Evolutionary conservation across 1,140 invertebrate species (phyloP).

Genomic region (Halyomorpha halys): DNA sequence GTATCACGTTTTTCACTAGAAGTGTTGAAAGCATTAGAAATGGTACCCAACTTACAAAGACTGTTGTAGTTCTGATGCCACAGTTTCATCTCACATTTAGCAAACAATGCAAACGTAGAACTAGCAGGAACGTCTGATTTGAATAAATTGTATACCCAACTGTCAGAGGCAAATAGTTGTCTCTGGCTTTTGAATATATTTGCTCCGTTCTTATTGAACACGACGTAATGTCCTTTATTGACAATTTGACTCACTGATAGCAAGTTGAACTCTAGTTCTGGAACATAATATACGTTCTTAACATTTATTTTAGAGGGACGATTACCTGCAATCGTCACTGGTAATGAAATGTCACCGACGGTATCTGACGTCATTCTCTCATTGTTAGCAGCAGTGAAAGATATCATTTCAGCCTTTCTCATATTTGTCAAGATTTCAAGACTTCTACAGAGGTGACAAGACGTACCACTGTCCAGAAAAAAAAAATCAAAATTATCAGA

Average conservation of each 20-base stretch:
- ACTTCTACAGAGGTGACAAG: background rate
- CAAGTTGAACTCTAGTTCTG: background rate
- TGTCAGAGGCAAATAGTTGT: no score
- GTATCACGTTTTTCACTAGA: no score
- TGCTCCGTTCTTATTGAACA: background rate
- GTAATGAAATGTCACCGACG: background rate
- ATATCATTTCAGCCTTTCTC: background rate
- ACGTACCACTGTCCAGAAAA: background rate
- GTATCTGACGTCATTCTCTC: background rate
- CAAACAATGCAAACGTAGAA: no score
- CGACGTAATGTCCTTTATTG: background rate
- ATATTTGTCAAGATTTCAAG: background rate
- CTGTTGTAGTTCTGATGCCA: no score
- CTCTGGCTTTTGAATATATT: background rate
- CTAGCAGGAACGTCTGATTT: no score
- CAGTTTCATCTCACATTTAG: no score
- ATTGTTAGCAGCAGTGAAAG: background rate
- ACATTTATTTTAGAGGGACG: background rate
- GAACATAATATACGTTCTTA: background rate
- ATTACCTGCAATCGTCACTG: background rate
- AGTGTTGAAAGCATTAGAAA: no score
- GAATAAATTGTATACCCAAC: no score
- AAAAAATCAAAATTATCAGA: background rate
- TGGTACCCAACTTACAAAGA: no score
- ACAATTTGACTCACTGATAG: slow-evolving; percentile 8